Evolutionary conservation across 2,113 vertebrate genomes (phyloP).

Genomic region (Bubo blakistoni): DNA sequence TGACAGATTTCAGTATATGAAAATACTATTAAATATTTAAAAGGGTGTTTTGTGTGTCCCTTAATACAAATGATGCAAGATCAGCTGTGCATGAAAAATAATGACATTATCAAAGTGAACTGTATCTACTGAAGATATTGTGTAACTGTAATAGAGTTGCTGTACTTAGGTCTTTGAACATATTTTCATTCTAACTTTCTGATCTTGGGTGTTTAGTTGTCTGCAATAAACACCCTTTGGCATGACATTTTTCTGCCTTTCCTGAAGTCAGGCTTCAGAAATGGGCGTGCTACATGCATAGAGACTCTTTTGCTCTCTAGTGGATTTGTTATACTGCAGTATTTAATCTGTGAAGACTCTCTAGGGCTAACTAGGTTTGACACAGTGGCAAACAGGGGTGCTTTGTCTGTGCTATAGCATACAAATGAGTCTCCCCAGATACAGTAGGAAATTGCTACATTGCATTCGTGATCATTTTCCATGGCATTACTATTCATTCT

Average conservation of each 20-base stretch:
- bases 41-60: not conserved
- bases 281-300: not conserved
- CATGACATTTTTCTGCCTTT: not conserved
- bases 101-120: not conserved
- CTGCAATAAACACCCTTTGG: not conserved
- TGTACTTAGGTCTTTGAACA: fast-evolving
- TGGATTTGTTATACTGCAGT: not conserved
- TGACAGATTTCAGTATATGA: not conserved
- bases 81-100: not conserved
- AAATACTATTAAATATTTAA: slow-evolving; percentile 31
- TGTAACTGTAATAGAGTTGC: not conserved
- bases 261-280: not conserved
- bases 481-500: not conserved
- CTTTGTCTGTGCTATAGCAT: not conserved
- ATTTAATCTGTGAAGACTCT: not conserved
- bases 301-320: not conserved
- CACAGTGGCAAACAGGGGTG: not conserved
- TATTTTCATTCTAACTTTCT: not conserved
- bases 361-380: not conserved
- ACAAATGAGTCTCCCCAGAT: not conserved
- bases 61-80: not conserved
- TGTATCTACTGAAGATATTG: not conserved
- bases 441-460: not conserved
- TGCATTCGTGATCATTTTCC: not conserved
- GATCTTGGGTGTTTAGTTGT: not conserved